Conservation (phyloP, 2,888 invertebrate genomes). For the Acronicta aceris region DNA sequence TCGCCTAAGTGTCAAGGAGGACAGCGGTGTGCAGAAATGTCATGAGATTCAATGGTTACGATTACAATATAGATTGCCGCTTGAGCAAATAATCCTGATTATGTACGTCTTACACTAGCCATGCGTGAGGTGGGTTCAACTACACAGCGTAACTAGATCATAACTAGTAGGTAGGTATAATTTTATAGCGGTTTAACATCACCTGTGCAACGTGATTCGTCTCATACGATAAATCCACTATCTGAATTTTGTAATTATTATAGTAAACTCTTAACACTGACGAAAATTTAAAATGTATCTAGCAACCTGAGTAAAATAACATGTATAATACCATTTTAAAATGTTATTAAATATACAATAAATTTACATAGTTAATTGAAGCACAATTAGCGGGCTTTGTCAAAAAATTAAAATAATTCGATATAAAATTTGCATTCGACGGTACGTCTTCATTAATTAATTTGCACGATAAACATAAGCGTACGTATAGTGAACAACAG, state of each 20-base stretch:
- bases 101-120: slow-evolving; percentile 80
- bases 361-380: slow-evolving; percentile 82
- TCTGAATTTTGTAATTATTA: slow-evolving; percentile 71
- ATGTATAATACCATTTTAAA: slow-evolving; percentile 79
- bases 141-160: slow-evolving; percentile 74
- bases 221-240: slow-evolving; percentile 72
- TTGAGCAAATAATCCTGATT: slow-evolving; percentile 87
- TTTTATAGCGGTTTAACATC: slow-evolving; percentile 74
- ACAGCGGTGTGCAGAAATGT: slow-evolving; percentile 81
- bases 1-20: slow-evolving; percentile 78
- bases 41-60: slow-evolving; percentile 87
- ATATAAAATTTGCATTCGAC: slow-evolving; percentile 74
- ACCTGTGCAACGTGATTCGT: slow-evolving; percentile 76
- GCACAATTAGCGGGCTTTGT: slow-evolving; percentile 78
- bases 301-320: slow-evolving; percentile 86
- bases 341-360: slow-evolving; percentile 84
- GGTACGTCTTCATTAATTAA: slow-evolving; percentile 69
- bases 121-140: slow-evolving; percentile 84
- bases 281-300: slow-evolving; percentile 79
- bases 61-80: slow-evolving; percentile 79
- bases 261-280: slow-evolving; percentile 73
- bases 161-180: slow-evolving; percentile 71
- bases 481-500: slow-evolving; percentile 72
- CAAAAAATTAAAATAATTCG: slow-evolving; percentile 75
- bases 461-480: slow-evolving; percentile 81